These are phyloP conservation scores for Temnothorax nylanderi DNA, from an alignment of 1,140 invertebrate genomes.

Conservation along the genomic window DNA sequence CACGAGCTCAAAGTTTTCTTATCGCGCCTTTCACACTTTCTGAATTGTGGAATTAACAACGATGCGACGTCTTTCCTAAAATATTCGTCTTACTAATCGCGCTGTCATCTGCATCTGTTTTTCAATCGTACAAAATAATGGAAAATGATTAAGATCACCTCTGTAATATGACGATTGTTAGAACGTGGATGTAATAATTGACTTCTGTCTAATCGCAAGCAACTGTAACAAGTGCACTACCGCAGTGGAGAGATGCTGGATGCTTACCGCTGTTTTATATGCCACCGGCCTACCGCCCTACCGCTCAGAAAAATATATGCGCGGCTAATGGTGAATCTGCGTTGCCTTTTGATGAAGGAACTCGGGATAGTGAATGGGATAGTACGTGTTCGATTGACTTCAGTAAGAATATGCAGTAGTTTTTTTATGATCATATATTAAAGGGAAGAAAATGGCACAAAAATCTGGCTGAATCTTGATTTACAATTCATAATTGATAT, in stretches of 20 bases:
- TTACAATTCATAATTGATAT: background rate
- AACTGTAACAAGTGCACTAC: slow-evolving; percentile 54
- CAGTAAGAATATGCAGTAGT: background rate
- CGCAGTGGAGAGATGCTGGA: slow-evolving; percentile 76
- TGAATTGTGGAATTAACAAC: slow-evolving; percentile 47
- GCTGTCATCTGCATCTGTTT: background rate
- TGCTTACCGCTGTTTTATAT: slow-evolving; percentile 77
- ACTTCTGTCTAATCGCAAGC: slow-evolving; percentile 3
- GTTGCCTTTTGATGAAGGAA: slow-evolving; percentile 10
- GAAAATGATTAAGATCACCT: background rate
- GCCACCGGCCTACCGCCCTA: slow-evolving; percentile 59
- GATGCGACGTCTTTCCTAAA: background rate
- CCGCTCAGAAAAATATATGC: slow-evolving; percentile 70
- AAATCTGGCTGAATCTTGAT: background rate
- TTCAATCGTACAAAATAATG: background rate
- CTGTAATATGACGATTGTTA: background rate
- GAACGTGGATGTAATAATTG: background rate
- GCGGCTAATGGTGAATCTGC: slow-evolving; percentile 16
- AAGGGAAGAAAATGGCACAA: background rate
- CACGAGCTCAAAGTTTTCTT: slow-evolving; percentile 36
- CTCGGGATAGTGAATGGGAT: background rate
- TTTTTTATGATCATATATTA: background rate
- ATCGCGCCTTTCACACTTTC: slow-evolving; percentile 77
- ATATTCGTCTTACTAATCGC: background rate
- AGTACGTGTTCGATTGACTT: background rate